phyloP scores from a whole-genome alignment of 2,888 invertebrate species.

The Hirtodrosophila cameraria region DNA sequence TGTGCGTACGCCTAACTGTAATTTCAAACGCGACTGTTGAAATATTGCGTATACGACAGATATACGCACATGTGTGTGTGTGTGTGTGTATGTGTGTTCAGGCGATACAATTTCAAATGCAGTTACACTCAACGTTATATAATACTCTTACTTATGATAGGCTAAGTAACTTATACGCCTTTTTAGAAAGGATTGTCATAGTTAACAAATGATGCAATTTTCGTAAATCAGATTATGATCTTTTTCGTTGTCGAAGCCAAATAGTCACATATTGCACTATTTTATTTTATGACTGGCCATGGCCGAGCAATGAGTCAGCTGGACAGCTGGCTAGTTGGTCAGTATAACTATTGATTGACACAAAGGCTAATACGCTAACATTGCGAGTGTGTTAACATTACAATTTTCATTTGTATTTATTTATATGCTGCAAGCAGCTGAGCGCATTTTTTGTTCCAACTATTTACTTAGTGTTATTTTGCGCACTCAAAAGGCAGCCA shows the following conservation, averaged over 20 bases:
- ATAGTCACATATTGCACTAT: conserved; percentile 22
- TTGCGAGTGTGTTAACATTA: conserved; percentile 17
- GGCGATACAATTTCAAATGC: conserved; percentile 64
- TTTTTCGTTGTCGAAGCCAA: conserved; percentile 14
- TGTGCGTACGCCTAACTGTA: conserved; percentile 72
- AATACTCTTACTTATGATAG: conserved; percentile 28
- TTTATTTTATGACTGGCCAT: conserved; percentile 29
- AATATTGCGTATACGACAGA: conserved; percentile 75
- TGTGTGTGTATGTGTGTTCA: conserved; percentile 27
- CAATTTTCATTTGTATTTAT: conserved; percentile 1
- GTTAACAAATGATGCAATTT: conserved; percentile 46
- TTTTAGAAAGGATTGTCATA: conserved; percentile 67
- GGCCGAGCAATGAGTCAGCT: conserved; percentile 53
- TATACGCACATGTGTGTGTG: conserved; percentile 17
- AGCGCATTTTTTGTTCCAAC: conserved; percentile 46
- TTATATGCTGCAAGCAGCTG: conserved; percentile 8
- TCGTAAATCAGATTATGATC: conserved; percentile 32
- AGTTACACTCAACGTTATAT: conserved; percentile 50
- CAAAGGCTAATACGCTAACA: conserved; percentile 22
- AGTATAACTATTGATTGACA: conserved; percentile 43
- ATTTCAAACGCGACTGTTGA: conserved; percentile 67
- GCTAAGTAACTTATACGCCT: conserved; percentile 64
- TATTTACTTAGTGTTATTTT: conserved; percentile 27
- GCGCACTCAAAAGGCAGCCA: conserved; percentile 40
- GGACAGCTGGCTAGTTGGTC: conserved; percentile 4